Percentiles rank a stretch among this genome's conserved stretches.
Evolutionary conservation across 2,888 invertebrate genomes (phyloP).

Genomic region (Scotopteryx bipunctaria): DNA sequence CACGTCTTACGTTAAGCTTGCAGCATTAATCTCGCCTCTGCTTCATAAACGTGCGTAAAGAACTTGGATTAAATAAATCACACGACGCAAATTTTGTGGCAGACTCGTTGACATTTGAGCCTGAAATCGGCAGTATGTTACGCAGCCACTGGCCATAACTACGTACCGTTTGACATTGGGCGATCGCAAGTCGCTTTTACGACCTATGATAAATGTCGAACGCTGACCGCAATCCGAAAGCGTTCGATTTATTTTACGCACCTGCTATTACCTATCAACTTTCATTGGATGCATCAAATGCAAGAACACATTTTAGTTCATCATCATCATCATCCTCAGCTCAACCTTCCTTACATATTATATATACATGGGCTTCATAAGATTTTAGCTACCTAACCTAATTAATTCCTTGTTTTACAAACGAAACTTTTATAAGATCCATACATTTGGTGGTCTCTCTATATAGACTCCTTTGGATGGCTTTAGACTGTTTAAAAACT

Average conservation of each 20-base stretch:
- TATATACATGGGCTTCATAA: too few relatives aligned
- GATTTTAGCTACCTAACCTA: too few relatives aligned
- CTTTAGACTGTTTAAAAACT: constrained; percentile 21
- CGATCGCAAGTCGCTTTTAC: constrained; percentile 23
- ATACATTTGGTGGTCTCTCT: too few relatives aligned
- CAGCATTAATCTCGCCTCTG: constrained; percentile 68
- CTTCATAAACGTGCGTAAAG: constrained; percentile 69
- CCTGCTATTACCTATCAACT: constrained; percentile 14
- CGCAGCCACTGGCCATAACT: constrained; percentile 8
- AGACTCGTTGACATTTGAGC: constrained; percentile 45
- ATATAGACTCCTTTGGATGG: neutral
- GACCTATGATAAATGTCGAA: constrained; percentile 23
- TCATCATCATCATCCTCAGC: neutral
- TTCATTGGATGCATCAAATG: constrained; percentile 9
- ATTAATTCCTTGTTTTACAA: too few relatives aligned
- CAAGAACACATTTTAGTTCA: neutral
- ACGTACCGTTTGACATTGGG: constrained; percentile 20
- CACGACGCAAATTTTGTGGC: constrained; percentile 52
- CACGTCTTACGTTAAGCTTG: constrained; percentile 66
- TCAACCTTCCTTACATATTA: too few relatives aligned
- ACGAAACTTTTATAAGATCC: neutral
- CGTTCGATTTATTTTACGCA: constrained; percentile 23
- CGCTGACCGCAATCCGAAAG: constrained; percentile 21
- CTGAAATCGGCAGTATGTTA: constrained; percentile 21
- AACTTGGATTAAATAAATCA: constrained; percentile 66